Percentiles rank a stretch among this genome's conserved stretches.
phyloP scores from a whole-genome alignment of 2,113 vertebrate genomes.

The Mugil cephalus region DNA sequence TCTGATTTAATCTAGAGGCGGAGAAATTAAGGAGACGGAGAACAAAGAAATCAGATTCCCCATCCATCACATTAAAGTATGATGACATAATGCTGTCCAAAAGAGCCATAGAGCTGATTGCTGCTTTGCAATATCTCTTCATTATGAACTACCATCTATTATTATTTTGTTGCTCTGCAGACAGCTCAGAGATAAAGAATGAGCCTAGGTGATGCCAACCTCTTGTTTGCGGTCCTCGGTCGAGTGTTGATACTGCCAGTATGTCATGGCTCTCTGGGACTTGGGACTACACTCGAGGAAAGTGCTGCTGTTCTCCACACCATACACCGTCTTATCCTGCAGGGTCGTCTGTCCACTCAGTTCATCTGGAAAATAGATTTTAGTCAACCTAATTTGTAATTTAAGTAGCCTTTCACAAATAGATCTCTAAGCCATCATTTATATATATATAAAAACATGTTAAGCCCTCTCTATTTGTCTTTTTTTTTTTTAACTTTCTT shows the following conservation, averaged over 20 bases:
- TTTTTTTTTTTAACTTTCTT: background rate
- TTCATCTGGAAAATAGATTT: slow-evolving; percentile 84
- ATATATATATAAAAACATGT: background rate
- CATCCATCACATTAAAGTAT: slow-evolving; percentile 15
- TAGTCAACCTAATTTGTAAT: background rate
- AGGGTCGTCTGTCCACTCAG: slow-evolving; percentile 84
- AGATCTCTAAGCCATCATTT: background rate
- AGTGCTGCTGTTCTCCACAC: slow-evolving; percentile 98
- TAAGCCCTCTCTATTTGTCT: background rate
- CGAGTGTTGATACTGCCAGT: slow-evolving; percentile 94
- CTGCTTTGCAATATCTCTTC: background rate
- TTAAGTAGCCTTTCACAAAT: background rate
- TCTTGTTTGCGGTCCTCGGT: slow-evolving; percentile 92
- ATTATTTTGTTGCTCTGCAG: background rate
- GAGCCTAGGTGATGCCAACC: slow-evolving; percentile 77
- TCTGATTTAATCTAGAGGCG: slow-evolving; percentile 87
- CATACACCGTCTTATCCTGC: slow-evolving; percentile 93
- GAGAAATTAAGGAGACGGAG: slow-evolving; percentile 9
- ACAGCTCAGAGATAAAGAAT: background rate
- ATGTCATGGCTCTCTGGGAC: slow-evolving; percentile 92
- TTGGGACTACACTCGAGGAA: slow-evolving; percentile 97
- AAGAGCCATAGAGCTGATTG: background rate
- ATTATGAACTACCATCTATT: background rate
- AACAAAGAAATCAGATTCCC: slow-evolving; percentile 7
- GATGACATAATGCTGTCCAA: background rate